phyloP scores from a whole-genome alignment of 1,140 invertebrate species.

The Halyomorpha halys region DNA sequence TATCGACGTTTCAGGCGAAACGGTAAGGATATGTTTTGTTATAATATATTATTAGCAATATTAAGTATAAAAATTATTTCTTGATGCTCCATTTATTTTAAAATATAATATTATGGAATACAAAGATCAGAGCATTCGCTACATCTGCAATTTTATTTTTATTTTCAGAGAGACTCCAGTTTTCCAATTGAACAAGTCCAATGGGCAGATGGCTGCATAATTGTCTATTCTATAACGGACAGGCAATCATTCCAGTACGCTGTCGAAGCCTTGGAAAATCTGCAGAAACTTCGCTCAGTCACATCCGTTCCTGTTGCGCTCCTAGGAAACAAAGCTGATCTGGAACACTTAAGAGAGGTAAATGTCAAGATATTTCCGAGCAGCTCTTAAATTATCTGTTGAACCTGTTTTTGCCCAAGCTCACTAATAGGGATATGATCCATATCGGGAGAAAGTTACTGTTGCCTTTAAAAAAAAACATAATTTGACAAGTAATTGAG shows the following conservation, averaged over 20 bases:
- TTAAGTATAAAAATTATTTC: no score
- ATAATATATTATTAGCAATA: no score
- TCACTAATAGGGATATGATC: no score
- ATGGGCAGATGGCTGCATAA: conserved; percentile 63
- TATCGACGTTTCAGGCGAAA: conserved; percentile 60
- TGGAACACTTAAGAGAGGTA: conserved; percentile 63
- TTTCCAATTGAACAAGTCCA: conserved; percentile 48
- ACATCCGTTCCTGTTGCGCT: conserved; percentile 50
- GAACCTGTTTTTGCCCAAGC: neutral
- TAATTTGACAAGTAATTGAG: no score
- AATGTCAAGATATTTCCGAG: conserved; percentile 20
- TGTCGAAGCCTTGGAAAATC: conserved; percentile 46
- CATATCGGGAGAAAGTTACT: no score
- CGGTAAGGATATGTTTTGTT: conserved; percentile 36
- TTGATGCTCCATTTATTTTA: no score
- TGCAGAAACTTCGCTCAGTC: conserved; percentile 42
- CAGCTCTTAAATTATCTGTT: neutral
- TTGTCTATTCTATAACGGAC: conserved; percentile 71
- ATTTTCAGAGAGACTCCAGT: conserved; percentile 39
- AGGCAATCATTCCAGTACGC: conserved; percentile 57
- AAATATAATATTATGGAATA: no score
- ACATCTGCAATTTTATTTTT: conserved; percentile 24
- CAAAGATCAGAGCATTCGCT: no score
- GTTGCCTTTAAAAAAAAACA: no score
- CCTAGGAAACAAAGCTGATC: conserved; percentile 63